Base-by-base conservation (phyloP, 2,797 vertebrate genomes). In the Limosa lapponica region DNA sequence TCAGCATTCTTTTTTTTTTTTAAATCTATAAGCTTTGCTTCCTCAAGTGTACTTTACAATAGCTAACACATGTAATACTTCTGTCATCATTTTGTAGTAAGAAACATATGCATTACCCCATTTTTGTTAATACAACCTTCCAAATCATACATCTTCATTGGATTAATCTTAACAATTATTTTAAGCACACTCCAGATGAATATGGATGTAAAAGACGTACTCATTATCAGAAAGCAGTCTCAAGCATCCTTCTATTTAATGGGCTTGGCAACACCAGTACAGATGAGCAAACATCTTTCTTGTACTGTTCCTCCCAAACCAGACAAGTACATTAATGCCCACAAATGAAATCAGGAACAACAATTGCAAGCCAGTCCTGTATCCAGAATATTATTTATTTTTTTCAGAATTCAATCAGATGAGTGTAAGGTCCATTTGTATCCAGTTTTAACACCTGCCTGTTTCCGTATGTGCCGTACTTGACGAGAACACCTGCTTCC, bases 391-490 rank as follows among this genome's bases (percentile, higher is more conserved):
- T 16, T 5, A 58, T 44, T 84, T 71, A 36, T 58, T 90, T 82
- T 64, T 95, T 95, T 99, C 96, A 99, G 96, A 99, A 99, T 82
- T 99, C 99, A 93, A 99, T 98, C 81, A 99, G 89, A 80, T 99
- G 99, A 57, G 99, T 99, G 95, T 99, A 99, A 7, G 99, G 99
- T 89, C 99, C 99, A 43, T 99, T 99, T 67, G 99, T 99, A 93
- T 99, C 98, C 36, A 99, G 97, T 70, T 98, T 98, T 90, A 99
- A 98, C 48, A 99, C 99, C 82, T 99, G 99, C 97, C 99, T 98
- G 98, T 99, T 99, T n/a, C 99, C 99, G 0, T 99, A 99, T 0
- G 99, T 99, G 58, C 99, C 99, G 1, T 99, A 98, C 92, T 98
- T 97, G 54, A 99, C 96, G 2, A 93, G 89, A 74, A 98, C 98